Base-by-base conservation (phyloP, 1,140 invertebrate species). In the Dinoponera quadriceps region DNA sequence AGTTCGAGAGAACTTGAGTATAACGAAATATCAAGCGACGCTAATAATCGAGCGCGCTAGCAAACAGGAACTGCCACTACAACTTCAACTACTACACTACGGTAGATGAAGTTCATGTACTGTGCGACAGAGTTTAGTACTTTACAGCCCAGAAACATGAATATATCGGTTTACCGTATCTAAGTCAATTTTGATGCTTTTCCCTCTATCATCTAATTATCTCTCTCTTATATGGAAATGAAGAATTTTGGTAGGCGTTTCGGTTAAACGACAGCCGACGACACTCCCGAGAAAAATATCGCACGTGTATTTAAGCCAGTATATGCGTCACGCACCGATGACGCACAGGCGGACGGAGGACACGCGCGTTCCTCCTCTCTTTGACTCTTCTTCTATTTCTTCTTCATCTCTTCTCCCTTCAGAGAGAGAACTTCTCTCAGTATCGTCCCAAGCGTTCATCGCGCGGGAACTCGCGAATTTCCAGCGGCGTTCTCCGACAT, bases 381-480 rank as follows among this genome's bases (percentile, higher is more conserved):
- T 81, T 74, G 69, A 55, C 65, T 48, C 80, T 69, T 86, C 84
- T 88, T 65, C 80, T 82, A 75, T 73, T 86, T 89, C 77, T 86
- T 84, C 74, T 68, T 71, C 65, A 63, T 69, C 65, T 62, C 16
- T n/a, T n/a, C 16, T 80, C 54, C 69, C 81, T 72, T 83, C 71
- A 51, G 25, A 27, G 73, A 44, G 55, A 54, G 48, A 84, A 83
- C 44, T 55, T 68, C 66, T 57, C 74, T 68, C 85, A 89, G 88
- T 89, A 82, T 59, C 82, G 73, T 86, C 72, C 71, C 73, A 65
- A 86, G 66, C 85, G 82, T 72, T 33, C 72, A 18, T 77, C 63
- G 82, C 62, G 59, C 48, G 82, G 82, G 54, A 80, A 63, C 66
- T 69, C 66, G 48, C 57, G 74, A 84, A 54, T 49, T 84, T 69